Evolutionary conservation across 2,797 vertebrate species (phyloP).

Genomic region (Oophaga sylvatica): DNA sequence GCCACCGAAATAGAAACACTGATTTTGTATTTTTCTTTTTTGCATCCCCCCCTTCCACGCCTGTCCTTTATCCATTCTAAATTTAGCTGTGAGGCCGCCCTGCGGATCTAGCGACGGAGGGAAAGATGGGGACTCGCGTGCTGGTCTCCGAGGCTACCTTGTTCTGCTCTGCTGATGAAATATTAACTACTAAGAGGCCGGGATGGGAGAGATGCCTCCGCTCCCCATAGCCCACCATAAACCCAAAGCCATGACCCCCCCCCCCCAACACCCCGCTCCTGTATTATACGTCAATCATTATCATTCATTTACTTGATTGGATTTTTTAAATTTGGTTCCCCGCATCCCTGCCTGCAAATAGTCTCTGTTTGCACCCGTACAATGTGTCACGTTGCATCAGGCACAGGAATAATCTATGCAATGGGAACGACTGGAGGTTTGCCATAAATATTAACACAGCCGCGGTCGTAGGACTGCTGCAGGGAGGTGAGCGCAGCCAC

Average conservation of each 20-base stretch:
- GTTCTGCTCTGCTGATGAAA: not conserved
- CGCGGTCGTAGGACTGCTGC: too few species aligned
- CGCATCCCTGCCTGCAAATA: not conserved
- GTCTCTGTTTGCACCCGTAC: not conserved
- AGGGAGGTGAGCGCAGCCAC: too few species aligned
- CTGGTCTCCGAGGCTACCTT: not conserved
- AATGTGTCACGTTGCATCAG: too few species aligned
- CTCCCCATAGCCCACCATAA: not conserved
- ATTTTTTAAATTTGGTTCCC: not conserved
- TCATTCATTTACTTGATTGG: not conserved
- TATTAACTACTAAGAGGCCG: conserved; percentile 10
- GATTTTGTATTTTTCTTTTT: conserved; percentile 33
- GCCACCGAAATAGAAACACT: conserved; percentile 48
- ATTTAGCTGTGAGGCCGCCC: conserved; percentile 33
- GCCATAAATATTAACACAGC: too few species aligned
- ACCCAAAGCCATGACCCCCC: not conserved
- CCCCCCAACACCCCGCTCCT: not conserved
- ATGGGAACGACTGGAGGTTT: too few species aligned
- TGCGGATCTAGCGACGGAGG: not conserved
- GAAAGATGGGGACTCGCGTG: not conserved
- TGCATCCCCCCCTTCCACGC: not conserved
- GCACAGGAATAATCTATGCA: too few species aligned
- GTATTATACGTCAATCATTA: not conserved
- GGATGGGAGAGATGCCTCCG: not conserved
- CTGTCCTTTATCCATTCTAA: conserved; percentile 34